A percentile compares a stretch with the other conserved stretches of the same genome.
These are phyloP conservation scores for Eumacrocentrus americanus DNA, from an alignment of 2,888 invertebrate genomes.

Conservation along the genomic window DNA sequence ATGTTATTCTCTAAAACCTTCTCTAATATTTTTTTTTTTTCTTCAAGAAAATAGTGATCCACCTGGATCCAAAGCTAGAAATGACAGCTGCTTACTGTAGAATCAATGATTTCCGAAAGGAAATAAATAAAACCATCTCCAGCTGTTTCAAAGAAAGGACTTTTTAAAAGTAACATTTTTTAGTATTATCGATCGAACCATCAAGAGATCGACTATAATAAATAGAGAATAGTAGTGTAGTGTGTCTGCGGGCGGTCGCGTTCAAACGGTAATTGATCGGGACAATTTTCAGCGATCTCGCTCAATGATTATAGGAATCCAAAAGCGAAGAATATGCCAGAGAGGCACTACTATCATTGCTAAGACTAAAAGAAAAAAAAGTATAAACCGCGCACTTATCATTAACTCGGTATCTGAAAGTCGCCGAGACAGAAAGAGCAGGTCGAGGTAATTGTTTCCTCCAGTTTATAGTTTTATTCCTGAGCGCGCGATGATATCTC, in stretches of 20 bases:
- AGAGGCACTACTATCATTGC: background rate
- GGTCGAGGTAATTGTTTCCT: constrained; percentile 59
- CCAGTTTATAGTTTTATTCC: constrained; percentile 60
- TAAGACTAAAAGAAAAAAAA: constrained; percentile 7
- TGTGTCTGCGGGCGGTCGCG: too few relatives aligned
- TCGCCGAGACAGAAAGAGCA: too few relatives aligned
- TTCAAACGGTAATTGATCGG: constrained; percentile 41
- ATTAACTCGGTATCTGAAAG: constrained; percentile 57
- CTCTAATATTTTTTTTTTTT: too few relatives aligned
- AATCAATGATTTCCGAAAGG: too few relatives aligned
- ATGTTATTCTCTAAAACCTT: too few relatives aligned
- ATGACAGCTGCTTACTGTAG: too few relatives aligned
- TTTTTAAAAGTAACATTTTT: too few relatives aligned
- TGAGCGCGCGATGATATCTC: constrained; percentile 57
- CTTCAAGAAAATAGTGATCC: too few relatives aligned
- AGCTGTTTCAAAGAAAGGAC: background rate
- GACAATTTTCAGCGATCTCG: constrained; percentile 37
- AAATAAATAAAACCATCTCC: too few relatives aligned
- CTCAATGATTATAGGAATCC: constrained; percentile 37
- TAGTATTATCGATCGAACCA: background rate
- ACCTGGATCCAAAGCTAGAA: too few relatives aligned
- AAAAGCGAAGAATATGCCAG: constrained; percentile 21
- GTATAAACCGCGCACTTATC: constrained; percentile 49
- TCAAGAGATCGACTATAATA: background rate
- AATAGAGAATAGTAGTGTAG: too few relatives aligned